Percentiles rank a stretch among this genome's conserved stretches.
Evolutionary conservation across 2,113 vertebrate species (phyloP).

Genomic region (Psophia crepitans): DNA sequence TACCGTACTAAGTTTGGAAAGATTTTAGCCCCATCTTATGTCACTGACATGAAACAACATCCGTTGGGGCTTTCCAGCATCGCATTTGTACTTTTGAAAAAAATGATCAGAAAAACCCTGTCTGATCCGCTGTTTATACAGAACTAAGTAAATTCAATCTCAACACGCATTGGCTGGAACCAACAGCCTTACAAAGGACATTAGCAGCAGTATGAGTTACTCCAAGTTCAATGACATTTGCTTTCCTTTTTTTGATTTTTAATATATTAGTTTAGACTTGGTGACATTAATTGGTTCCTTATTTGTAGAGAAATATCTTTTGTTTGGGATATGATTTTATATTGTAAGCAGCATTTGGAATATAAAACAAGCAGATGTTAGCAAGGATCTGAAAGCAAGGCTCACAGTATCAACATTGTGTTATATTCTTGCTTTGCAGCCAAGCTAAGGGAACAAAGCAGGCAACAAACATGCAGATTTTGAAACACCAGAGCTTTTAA

Average conservation of each 20-base stretch:
- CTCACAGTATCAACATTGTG: not conserved
- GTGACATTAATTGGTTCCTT: slow-evolving; percentile 4
- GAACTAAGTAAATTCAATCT: not conserved
- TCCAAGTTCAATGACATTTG: not conserved
- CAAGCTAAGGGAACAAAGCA: slow-evolving; percentile 19
- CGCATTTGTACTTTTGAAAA: slow-evolving; percentile 42
- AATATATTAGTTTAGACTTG: not conserved
- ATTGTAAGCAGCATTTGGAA: slow-evolving; percentile 17
- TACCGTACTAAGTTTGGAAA: slow-evolving; percentile 59
- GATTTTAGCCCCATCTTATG: slow-evolving; percentile 81
- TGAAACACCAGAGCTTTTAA: slow-evolving; percentile 10
- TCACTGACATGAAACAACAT: slow-evolving; percentile 74
- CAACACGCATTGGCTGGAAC: not conserved
- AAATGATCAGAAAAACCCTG: not conserved
- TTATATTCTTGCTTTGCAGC: not conserved
- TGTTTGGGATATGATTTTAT: slow-evolving; percentile 28
- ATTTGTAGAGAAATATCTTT: slow-evolving; percentile 26
- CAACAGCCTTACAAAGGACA: not conserved
- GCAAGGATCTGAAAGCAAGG: not conserved
- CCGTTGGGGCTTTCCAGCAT: slow-evolving; percentile 29
- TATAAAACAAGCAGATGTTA: slow-evolving; percentile 46
- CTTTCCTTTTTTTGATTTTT: not conserved
- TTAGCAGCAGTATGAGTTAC: not conserved
- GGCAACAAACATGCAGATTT: not conserved
- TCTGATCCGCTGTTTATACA: not conserved